These are phyloP conservation scores for Ferdinandea cuprea DNA, from an alignment of 2,888 invertebrate species.

Conservation along the genomic window DNA sequence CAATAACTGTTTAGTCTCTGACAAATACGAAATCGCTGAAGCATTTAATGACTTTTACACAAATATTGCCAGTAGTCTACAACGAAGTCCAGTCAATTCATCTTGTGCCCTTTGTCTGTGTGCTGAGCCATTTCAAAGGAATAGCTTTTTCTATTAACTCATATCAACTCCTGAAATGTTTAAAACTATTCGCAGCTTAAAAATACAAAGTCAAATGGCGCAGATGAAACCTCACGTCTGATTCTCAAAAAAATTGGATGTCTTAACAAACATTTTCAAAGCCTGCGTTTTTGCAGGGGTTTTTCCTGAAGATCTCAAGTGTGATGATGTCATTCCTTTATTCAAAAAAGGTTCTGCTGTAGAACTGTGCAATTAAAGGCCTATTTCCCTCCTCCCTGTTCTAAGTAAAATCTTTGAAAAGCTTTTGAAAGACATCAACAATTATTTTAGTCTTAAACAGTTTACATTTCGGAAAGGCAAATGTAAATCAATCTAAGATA, in stretches of 20 bases:
- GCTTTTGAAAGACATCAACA: constrained; percentile 5
- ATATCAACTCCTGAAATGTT: constrained; percentile 10
- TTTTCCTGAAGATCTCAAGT: background rate
- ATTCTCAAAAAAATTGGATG: constrained; percentile 12
- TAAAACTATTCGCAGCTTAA: constrained; percentile 10
- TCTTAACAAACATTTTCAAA: constrained; percentile 3
- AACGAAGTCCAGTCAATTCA: background rate
- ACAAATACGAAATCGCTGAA: too few species aligned
- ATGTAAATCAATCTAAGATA: constrained; percentile 14
- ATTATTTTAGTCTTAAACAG: constrained; percentile 1
- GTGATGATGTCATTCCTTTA: constrained; percentile 18
- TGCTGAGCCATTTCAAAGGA: background rate
- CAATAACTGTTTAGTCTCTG: too few species aligned
- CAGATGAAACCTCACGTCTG: constrained; percentile 1
- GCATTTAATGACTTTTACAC: constrained; percentile 11
- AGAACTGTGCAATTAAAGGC: constrained; percentile 3
- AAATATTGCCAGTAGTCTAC: constrained; percentile 15
- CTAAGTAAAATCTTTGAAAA: constrained; percentile 9
- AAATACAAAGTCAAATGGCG: background rate
- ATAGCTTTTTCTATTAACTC: constrained; percentile 15
- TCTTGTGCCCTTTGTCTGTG: background rate
- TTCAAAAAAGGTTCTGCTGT: constrained; percentile 12
- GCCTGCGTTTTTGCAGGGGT: constrained; percentile 5
- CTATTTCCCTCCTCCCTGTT: background rate
- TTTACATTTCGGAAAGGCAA: constrained; percentile 2